Evolutionary conservation across 2,797 vertebrate species (phyloP).

Genomic region (Simalia tracyae): DNA sequence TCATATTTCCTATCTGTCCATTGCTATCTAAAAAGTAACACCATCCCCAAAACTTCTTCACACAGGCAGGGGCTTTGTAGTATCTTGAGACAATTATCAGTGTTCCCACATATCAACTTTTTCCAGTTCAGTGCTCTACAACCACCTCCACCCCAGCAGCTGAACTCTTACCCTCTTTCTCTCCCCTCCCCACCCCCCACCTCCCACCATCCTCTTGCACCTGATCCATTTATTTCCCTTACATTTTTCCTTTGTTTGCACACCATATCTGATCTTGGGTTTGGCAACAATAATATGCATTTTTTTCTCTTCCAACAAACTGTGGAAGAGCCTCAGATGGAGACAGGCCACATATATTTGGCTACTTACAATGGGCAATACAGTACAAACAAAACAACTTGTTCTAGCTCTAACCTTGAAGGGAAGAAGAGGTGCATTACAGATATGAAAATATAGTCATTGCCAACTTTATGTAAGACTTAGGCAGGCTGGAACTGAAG

Average conservation of each 20-base stretch:
- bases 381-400: background rate
- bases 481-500: background rate
- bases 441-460: background rate
- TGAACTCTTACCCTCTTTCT: background rate
- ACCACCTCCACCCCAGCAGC: background rate
- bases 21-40: background rate
- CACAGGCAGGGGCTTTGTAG: background rate
- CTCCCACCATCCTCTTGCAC: background rate
- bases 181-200: background rate
- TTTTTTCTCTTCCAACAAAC: background rate
- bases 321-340: background rate
- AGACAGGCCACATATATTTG: background rate
- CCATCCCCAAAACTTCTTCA: background rate
- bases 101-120: background rate
- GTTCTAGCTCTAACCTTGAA: background rate
- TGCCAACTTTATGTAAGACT: background rate
- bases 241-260: background rate
- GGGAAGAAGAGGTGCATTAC: background rate
- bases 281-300: background rate
- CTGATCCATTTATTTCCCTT: background rate
- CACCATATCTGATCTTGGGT: background rate
- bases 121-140: no score
- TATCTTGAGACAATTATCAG: background rate
- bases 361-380: background rate
- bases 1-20: background rate